phyloP scores from a whole-genome alignment of 2,113 vertebrate genomes.

The Psilopsiagon aurifrons region DNA sequence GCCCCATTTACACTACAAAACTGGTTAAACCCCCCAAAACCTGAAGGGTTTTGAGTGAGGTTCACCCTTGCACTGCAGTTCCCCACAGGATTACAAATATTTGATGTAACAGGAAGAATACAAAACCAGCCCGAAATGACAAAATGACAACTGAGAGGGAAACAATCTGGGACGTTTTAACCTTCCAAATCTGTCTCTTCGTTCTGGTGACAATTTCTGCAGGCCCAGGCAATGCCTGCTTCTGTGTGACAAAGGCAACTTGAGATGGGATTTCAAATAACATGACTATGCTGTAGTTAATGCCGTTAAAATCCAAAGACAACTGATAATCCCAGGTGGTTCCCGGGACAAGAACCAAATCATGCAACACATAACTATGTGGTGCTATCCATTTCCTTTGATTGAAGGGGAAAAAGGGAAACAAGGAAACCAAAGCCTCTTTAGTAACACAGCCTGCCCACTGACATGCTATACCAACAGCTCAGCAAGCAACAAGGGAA shows the following conservation, averaged over 20 bases:
- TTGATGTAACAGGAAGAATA: slow-evolving; percentile 44
- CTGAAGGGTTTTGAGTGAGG: not conserved
- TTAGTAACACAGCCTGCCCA: not conserved
- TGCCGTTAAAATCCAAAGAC: not conserved
- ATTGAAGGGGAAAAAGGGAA: not conserved
- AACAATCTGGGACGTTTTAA: slow-evolving; percentile 50
- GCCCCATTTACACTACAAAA: rapidly evolving
- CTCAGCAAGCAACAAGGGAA: not conserved
- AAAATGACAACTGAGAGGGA: slow-evolving; percentile 58
- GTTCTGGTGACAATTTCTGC: slow-evolving; percentile 14
- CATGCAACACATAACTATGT: not conserved
- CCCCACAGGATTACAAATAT: slow-evolving; percentile 39
- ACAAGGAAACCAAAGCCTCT: not conserved
- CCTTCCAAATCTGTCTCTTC: slow-evolving; percentile 55
- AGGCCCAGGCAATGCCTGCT: not conserved
- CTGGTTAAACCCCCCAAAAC: not conserved
- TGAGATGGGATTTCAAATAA: not conserved
- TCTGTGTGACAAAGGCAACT: not conserved
- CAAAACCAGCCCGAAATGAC: slow-evolving; percentile 1
- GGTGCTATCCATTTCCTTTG: not conserved
- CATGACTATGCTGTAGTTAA: not conserved
- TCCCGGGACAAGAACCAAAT: not conserved
- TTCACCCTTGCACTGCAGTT: not conserved
- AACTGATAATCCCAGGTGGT: not conserved
- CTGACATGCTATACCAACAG: not conserved